Conservation (phyloP, 1,140 invertebrate species). For the Drosophila rhopaloa region DNA sequence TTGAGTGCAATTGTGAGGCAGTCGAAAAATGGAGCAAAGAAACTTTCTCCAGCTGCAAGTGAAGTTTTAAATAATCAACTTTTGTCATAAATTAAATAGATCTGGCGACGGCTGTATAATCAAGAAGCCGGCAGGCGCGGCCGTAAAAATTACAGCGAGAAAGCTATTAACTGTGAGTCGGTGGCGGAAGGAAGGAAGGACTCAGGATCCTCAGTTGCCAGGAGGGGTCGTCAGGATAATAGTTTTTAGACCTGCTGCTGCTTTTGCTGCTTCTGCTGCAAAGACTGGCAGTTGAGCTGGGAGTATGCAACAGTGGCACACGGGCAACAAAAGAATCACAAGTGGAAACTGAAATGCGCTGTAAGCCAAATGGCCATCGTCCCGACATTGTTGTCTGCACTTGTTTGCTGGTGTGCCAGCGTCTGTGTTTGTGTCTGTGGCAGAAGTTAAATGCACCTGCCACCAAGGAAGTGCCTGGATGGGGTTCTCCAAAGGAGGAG, state of each 20-base stretch:
- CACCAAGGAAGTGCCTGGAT: constrained; percentile 42
- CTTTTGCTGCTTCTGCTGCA: constrained; percentile 1
- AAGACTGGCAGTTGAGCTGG: constrained; percentile 3
- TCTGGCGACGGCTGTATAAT: constrained; percentile 50
- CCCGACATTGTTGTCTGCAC: constrained; percentile 68
- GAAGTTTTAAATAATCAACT: constrained; percentile 56
- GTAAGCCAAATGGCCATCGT: constrained; percentile 57
- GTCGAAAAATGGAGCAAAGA: constrained; percentile 27
- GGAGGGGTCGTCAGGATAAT: constrained; percentile 32
- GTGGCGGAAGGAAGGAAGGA: constrained; percentile 17
- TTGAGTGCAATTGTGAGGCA: constrained; percentile 47
- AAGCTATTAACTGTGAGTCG: constrained; percentile 51
- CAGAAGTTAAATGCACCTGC: constrained; percentile 81
- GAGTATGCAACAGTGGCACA: constrained; percentile 47
- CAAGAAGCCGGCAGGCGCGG: constrained; percentile 35
- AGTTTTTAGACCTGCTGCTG: constrained; percentile 28
- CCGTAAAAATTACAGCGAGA: constrained; percentile 48
- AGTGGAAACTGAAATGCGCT: constrained; percentile 58
- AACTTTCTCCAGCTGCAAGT: constrained; percentile 36
- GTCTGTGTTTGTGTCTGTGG: constrained; percentile 60
- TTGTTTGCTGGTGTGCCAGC: constrained; percentile 20
- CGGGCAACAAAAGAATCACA: constrained; percentile 58
- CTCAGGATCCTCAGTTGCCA: constrained; percentile 2
- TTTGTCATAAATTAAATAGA: constrained; percentile 65
- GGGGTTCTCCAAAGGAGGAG: constrained; percentile 13